phyloP scores from a whole-genome alignment of 2,888 invertebrate genomes.

The Phengaris alcon region DNA sequence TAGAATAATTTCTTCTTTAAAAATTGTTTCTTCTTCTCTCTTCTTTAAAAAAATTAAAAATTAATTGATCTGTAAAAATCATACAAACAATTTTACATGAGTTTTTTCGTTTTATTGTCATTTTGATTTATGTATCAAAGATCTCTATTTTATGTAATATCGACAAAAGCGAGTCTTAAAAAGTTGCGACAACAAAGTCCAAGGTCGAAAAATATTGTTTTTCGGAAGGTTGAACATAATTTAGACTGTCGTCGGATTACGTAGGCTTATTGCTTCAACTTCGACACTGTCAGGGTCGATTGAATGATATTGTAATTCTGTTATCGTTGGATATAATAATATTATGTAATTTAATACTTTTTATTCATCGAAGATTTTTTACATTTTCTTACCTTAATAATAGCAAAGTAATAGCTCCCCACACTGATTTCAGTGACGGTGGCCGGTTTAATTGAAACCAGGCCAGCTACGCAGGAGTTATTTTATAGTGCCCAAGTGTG shows the following conservation, averaged over 20 bases:
- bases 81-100: neutral
- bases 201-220: slow-evolving; percentile 24
- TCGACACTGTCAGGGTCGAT: slow-evolving; percentile 6
- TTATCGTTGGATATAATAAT: neutral
- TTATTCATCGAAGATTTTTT: neutral
- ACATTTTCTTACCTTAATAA: too few relatives aligned
- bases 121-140: neutral
- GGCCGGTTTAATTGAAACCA: too few relatives aligned
- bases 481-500: too few relatives aligned
- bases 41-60: too few relatives aligned
- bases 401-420: too few relatives aligned
- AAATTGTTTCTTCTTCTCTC: too few relatives aligned
- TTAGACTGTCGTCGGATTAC: slow-evolving; percentile 24
- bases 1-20: too few relatives aligned
- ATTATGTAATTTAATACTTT: neutral
- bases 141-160: neutral
- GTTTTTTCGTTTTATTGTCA: neutral
- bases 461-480: too few relatives aligned
- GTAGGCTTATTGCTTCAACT: slow-evolving; percentile 18
- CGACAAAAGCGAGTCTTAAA: neutral
- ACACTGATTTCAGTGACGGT: too few relatives aligned
- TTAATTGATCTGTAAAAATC: neutral
- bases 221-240: slow-evolving; percentile 29
- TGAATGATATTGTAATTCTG: slow-evolving; percentile 4
- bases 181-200: neutral